Base-by-base conservation (phyloP, 2,797 vertebrate species). In the Brachyalestes nurse region DNA sequence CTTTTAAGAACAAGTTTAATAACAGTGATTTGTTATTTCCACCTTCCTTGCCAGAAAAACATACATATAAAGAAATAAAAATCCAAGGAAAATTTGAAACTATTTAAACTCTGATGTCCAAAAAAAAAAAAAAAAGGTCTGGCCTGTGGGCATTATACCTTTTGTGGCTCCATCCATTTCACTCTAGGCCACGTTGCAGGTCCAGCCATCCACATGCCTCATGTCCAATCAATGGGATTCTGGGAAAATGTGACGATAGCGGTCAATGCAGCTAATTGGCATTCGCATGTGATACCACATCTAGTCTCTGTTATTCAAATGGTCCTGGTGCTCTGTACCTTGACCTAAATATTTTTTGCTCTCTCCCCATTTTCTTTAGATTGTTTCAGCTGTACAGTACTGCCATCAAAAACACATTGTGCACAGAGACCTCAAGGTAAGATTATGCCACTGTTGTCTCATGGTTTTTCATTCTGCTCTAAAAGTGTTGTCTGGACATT, bases 351-450 rank as follows among this genome's bases (percentile, higher is more conserved):
- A 4, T 83, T 62, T 4, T 80, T 7, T 88, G 72, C 47, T 83
- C 72, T 82, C n/a, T 65, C 23, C 25, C 58, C 16, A 75, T 74
- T 25, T 6, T 74, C 34, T 86, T 7, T 80, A 96, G 96, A 97
- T 97, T 47, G 96, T 97, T 82, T 97, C 97, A 88, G 97, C 97
- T 61, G 97, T 97, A 85, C 96, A 98, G 88, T 98, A 97, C 91
- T 98, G 97, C 88, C 97, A 98, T 89, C 97, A 97, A 88, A 97
- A 97, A 88, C 95, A 93, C 88, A 97, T 98, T 19, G 97, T 98
- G 84, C 97, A 98, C 85, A 93, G 97, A 87, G 97, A 97, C 92
- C 95, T 98, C 64, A 97, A 97, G 95, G 97, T 97, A 91, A 78
- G 83, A 62, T 45, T 17, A 12, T 4, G 34, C 2, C 14, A 55